phyloP scores from a whole-genome alignment of 2,113 vertebrate genomes.

The Paratilapia polleni region DNA sequence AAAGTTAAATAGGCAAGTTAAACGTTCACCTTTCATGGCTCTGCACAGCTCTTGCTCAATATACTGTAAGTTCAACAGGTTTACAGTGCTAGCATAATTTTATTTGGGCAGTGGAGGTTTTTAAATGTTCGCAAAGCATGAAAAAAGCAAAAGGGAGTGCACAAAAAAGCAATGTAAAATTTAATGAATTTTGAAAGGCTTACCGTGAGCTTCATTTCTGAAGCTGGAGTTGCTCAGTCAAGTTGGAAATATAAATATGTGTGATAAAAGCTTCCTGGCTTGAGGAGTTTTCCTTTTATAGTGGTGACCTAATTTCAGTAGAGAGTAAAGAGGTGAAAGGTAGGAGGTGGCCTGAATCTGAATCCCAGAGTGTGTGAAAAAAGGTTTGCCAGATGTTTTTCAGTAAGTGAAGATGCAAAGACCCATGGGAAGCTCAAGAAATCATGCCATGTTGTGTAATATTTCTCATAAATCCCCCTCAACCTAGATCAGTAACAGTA shows the following conservation, averaged over 20 bases:
- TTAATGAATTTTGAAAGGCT: constrained; percentile 30
- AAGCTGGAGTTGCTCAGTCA: neutral
- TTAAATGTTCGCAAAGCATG: neutral
- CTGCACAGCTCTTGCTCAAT: neutral
- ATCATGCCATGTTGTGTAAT: neutral
- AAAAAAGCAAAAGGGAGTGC: neutral
- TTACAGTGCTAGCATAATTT: constrained; percentile 6
- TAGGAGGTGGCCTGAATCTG: neutral
- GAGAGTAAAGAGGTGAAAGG: constrained; percentile 17
- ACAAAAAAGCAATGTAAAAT: neutral
- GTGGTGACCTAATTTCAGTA: constrained; percentile 16
- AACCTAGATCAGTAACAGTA: neutral
- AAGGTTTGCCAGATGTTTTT: neutral
- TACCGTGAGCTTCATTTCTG: neutral
- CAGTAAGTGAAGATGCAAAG: neutral
- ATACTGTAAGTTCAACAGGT: constrained; percentile 4
- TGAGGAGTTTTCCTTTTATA: neutral
- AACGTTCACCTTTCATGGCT: neutral
- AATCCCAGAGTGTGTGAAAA: neutral
- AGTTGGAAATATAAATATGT: constrained; percentile 8
- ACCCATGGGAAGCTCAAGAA: constrained; percentile 15
- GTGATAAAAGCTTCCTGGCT: constrained; percentile 10
- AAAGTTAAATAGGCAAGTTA: neutral
- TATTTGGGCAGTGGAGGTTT: constrained; percentile 19
- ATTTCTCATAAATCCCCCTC: constrained; percentile 6